These are phyloP conservation scores for Papilio xuthus DNA, from an alignment of 1,140 invertebrate species.

Conservation along the genomic window DNA sequence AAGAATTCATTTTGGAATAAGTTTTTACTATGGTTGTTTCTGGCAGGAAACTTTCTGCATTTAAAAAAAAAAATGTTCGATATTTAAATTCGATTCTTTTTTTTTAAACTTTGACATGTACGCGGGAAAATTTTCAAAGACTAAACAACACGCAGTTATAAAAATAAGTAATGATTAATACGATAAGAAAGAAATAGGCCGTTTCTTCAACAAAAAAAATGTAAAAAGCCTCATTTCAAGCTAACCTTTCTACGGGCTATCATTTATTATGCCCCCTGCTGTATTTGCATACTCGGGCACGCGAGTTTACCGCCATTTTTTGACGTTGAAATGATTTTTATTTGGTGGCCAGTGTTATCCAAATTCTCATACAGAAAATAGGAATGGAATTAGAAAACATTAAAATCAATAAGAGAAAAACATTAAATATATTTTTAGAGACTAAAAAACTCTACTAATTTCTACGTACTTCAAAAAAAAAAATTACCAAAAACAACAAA, in stretches of 20 bases:
- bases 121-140: background rate
- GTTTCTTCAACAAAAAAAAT: background rate
- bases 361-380: background rate
- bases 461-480: too few species aligned
- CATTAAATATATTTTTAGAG: too few species aligned
- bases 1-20: background rate
- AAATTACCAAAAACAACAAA: too few species aligned
- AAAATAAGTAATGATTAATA: background rate
- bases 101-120: background rate
- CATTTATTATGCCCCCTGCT: conserved; percentile 14
- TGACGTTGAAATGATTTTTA: conserved; percentile 16
- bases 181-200: background rate
- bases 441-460: too few species aligned
- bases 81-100: background rate
- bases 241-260: conserved; percentile 25
- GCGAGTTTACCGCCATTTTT: conserved; percentile 8
- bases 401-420: too few species aligned
- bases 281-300: conserved; percentile 26
- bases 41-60: background rate
- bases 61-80: background rate
- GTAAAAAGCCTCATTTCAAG: conserved; percentile 17
- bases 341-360: background rate
- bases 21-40: background rate
- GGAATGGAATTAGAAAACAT: too few species aligned
- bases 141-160: conserved; percentile 19